A percentile compares a stretch with the other conserved stretches of the same genome.
phyloP scores from a whole-genome alignment of 2,797 vertebrate species.

The Sebastes flavidus region DNA sequence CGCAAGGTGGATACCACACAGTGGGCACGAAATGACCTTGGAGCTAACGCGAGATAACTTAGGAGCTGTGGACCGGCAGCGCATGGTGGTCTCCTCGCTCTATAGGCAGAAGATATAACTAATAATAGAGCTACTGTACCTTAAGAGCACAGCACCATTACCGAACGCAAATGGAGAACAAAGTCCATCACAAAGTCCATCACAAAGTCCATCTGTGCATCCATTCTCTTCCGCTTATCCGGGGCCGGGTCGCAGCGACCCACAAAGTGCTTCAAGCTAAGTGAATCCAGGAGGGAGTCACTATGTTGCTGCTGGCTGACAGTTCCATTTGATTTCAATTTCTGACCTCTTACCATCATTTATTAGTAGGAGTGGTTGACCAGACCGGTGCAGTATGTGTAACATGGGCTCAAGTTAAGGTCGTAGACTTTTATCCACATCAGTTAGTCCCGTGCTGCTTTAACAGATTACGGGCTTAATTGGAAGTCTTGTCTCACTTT shows the following conservation, averaged over 20 bases:
- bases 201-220: neutral
- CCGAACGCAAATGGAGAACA: neutral
- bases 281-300: neutral
- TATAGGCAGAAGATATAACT: slow-evolving; percentile 10
- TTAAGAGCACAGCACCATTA: neutral
- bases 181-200: neutral
- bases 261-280: neutral
- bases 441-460: slow-evolving; percentile 12
- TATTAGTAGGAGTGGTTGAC: neutral
- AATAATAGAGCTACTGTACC: slow-evolving; percentile 21
- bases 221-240: neutral
- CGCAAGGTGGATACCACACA: neutral
- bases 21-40: slow-evolving; percentile 27
- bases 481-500: slow-evolving; percentile 27
- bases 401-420: neutral
- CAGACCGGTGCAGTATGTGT: neutral
- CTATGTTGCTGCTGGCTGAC: neutral
- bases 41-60: slow-evolving; percentile 6
- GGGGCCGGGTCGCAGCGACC: neutral
- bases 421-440: slow-evolving; percentile 9
- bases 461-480: slow-evolving; percentile 30
- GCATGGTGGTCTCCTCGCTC: neutral
- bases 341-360: neutral
- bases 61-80: neutral
- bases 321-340: neutral